Percentiles rank a stretch among this genome's conserved stretches.
phyloP scores from a whole-genome alignment of 2,797 vertebrate species.

The Eptatretus atami region DNA sequence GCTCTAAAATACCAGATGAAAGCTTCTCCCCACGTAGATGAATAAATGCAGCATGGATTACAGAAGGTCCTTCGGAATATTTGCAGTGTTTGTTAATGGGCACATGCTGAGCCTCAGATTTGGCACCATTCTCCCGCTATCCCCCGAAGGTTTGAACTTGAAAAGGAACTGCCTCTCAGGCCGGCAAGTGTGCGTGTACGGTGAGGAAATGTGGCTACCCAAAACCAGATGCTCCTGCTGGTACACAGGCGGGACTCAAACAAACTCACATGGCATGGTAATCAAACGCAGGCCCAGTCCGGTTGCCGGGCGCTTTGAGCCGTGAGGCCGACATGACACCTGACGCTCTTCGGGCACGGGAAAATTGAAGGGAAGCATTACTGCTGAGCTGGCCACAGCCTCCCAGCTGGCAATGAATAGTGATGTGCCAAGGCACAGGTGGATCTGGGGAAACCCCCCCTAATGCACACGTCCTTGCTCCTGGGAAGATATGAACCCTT shows the following conservation, averaged over 20 bases:
- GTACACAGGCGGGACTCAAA: conserved; percentile 5
- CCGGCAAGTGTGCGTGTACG: neutral
- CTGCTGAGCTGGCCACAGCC: no score
- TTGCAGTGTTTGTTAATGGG: no score
- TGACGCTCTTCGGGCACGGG: neutral
- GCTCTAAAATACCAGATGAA: no score
- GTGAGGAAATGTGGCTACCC: conserved; percentile 5
- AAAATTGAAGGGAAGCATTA: neutral
- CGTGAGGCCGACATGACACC: conserved; percentile 4
- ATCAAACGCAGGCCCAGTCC: conserved; percentile 1
- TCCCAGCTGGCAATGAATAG: no score
- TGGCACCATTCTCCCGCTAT: neutral
- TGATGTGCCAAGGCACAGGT: no score
- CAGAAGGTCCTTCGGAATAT: no score
- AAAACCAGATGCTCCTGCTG: conserved; percentile 5
- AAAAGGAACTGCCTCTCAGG: neutral
- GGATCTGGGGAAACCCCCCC: no score
- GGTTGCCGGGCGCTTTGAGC: conserved; percentile 2
- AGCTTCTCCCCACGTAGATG: no score
- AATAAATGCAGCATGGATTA: no score
- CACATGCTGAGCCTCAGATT: no score
- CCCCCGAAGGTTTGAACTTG: conserved; percentile 6
- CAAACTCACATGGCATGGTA: conserved; percentile 4
- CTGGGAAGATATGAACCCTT: no score
- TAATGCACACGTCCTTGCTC: no score